phyloP scores from a whole-genome alignment of 2,797 vertebrate genomes.

The Brachyalestes nurse region DNA sequence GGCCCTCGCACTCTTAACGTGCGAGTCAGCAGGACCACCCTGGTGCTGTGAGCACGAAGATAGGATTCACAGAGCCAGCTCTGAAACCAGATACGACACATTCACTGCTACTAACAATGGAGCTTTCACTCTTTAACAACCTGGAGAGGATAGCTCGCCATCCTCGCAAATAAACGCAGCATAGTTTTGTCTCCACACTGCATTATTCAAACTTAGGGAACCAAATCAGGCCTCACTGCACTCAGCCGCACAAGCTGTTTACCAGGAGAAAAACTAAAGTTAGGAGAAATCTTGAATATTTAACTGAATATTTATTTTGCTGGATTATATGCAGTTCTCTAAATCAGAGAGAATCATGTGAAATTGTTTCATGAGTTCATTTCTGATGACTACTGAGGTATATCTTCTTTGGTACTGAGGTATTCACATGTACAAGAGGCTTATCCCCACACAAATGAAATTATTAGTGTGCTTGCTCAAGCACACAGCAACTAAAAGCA shows the following conservation, averaged over 20 bases:
- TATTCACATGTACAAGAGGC: background rate
- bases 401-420: background rate
- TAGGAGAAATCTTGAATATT: background rate
- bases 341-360: background rate
- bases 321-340: background rate
- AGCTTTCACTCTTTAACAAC: constrained; percentile 36
- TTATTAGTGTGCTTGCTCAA: too few species aligned
- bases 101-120: constrained; percentile 23
- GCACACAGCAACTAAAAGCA: too few species aligned
- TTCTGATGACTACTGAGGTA: constrained; percentile 15
- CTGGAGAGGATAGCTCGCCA: constrained; percentile 17
- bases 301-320: background rate
- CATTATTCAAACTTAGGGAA: constrained; percentile 25
- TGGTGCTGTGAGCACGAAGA: constrained; percentile 4
- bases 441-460: constrained; percentile 5
- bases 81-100: constrained; percentile 39
- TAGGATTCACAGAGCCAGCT: constrained; percentile 19
- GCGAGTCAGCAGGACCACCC: constrained; percentile 44
- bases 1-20: constrained; percentile 15
- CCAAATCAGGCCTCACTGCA: background rate
- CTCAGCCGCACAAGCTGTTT: background rate
- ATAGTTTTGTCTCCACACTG: constrained; percentile 17
- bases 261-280: background rate
- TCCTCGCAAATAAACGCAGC: constrained; percentile 1
- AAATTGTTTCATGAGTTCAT: background rate